phyloP scores from a whole-genome alignment of 2,797 vertebrate genomes.

The Gymnothorax javanicus region DNA sequence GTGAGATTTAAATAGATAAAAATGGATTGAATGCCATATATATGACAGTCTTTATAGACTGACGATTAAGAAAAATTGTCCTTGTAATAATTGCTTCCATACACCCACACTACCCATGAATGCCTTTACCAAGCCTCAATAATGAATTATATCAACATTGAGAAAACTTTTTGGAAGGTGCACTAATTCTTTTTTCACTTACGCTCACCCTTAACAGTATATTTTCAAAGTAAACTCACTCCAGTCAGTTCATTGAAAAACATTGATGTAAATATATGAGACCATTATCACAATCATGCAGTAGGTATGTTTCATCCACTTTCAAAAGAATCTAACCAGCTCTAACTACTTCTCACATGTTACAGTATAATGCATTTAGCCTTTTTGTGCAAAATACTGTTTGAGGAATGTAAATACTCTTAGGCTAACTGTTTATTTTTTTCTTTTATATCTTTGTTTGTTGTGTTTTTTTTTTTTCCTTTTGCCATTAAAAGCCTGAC shows the following conservation, averaged over 20 bases:
- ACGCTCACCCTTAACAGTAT: background rate
- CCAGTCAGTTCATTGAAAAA: background rate
- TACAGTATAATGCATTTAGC: background rate
- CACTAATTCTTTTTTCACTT: background rate
- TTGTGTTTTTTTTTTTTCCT: slow-evolving; percentile 64
- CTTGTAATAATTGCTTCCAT: background rate
- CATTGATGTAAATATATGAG: slow-evolving; percentile 12
- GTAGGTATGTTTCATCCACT: slow-evolving; percentile 14
- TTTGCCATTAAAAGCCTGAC: slow-evolving; percentile 71
- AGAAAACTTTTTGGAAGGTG: background rate
- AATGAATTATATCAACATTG: background rate
- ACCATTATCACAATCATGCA: background rate
- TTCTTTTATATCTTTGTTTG: slow-evolving; percentile 48
- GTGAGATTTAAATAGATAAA: background rate
- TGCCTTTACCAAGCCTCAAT: background rate
- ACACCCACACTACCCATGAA: background rate
- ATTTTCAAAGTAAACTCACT: background rate
- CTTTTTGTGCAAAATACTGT: slow-evolving; percentile 12
- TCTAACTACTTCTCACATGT: background rate
- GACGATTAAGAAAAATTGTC: background rate
- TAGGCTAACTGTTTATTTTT: slow-evolving; percentile 12
- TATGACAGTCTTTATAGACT: background rate
- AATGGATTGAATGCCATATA: background rate
- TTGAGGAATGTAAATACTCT: slow-evolving; percentile 76
- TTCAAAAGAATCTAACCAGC: background rate